Percentiles rank a stretch among this genome's conserved stretches.
These are phyloP conservation scores for Meleagris gallopavo DNA, from an alignment of 2,113 vertebrate species.

Conservation along the genomic window DNA sequence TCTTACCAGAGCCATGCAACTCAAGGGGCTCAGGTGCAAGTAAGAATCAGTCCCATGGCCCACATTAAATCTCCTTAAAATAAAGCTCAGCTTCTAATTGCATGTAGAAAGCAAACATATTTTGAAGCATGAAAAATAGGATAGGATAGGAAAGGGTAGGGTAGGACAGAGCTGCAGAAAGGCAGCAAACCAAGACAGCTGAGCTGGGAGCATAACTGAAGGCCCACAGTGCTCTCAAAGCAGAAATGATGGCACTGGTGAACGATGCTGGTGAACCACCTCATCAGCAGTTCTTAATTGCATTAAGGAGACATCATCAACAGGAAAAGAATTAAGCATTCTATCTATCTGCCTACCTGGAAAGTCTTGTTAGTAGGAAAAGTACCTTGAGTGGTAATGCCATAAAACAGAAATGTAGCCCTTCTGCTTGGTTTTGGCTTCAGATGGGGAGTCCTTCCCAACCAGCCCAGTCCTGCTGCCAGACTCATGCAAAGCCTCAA, in stretches of 20 bases:
- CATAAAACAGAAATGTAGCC: neutral
- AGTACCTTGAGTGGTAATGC: neutral
- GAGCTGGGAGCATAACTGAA: neutral
- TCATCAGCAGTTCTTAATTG: neutral
- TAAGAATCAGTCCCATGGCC: neutral
- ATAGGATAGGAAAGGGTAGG: too few species aligned
- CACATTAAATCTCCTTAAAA: conserved; percentile 9
- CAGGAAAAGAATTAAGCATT: neutral
- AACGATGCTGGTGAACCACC: neutral
- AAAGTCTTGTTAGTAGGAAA: neutral
- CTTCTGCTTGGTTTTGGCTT: neutral
- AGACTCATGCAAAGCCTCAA: fast-evolving
- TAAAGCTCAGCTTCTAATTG: neutral
- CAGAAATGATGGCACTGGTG: neutral
- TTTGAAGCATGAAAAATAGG: neutral
- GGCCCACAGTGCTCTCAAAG: neutral
- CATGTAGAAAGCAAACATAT: neutral
- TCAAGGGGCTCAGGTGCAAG: neutral
- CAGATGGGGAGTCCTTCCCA: neutral
- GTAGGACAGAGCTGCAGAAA: neutral
- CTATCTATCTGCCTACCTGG: neutral
- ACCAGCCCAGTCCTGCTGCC: neutral
- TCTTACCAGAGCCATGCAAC: neutral
- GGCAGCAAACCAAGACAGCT: neutral
- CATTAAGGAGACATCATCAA: neutral